Conservation (phyloP, 2,797 vertebrate genomes). For the Sebastes trivittatus region DNA sequence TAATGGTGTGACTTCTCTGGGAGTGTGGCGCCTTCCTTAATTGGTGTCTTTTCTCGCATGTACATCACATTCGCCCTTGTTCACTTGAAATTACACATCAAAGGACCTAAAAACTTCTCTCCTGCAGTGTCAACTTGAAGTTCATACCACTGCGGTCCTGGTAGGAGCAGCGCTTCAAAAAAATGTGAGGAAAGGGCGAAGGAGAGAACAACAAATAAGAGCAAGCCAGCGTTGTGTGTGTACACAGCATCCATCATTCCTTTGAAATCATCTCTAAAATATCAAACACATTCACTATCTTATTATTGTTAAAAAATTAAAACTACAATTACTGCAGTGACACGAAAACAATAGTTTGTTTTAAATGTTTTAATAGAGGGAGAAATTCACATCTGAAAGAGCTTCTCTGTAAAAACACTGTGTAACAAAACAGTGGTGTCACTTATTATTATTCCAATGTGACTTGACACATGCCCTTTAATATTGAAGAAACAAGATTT, state of each 20-base stretch:
- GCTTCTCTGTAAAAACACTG: constrained; percentile 13
- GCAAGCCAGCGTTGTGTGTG: neutral
- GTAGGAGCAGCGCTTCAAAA: constrained; percentile 28
- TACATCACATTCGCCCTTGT: constrained; percentile 72
- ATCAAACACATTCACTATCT: neutral
- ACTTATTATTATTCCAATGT: constrained; percentile 15
- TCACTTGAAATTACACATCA: constrained; percentile 75
- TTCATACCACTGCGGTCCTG: constrained; percentile 46
- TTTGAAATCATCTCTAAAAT: neutral
- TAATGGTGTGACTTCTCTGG: constrained; percentile 72
- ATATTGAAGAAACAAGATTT: constrained; percentile 23
- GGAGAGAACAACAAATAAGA: constrained; percentile 22
- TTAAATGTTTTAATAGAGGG: neutral
- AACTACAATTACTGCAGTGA: neutral
- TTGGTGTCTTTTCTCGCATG: constrained; percentile 77
- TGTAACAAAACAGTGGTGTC: constrained; percentile 4
- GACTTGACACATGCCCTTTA: constrained; percentile 51
- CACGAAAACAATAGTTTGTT: neutral
- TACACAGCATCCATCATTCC: neutral
- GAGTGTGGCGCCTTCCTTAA: constrained; percentile 71
- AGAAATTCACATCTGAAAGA: neutral
- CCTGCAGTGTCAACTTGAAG: constrained; percentile 55
- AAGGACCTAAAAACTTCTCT: constrained; percentile 64
- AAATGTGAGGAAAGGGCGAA: neutral
- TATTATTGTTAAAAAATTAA: neutral